These are phyloP conservation scores for Nomada fabriciana DNA, from an alignment of 2,888 invertebrate genomes.

Conservation along the genomic window DNA sequence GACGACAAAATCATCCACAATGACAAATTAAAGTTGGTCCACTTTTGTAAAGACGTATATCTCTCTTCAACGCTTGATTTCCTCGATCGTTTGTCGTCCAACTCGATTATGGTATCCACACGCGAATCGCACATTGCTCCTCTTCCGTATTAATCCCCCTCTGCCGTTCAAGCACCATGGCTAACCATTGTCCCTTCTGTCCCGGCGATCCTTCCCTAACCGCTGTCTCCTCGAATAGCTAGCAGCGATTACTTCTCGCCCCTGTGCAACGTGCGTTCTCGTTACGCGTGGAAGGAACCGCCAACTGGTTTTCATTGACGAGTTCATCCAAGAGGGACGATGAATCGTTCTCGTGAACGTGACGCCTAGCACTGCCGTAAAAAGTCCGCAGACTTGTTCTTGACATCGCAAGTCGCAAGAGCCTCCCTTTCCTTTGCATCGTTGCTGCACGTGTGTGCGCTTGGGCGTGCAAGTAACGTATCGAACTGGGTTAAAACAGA, in stretches of 20 bases:
- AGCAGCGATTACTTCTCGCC: background rate
- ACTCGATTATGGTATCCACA: too few relatives aligned
- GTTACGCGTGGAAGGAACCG: slow-evolving; percentile 29
- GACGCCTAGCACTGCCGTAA: slow-evolving; percentile 27
- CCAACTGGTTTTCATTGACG: slow-evolving; percentile 54
- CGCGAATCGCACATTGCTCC: too few relatives aligned
- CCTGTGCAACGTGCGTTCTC: slow-evolving; percentile 36
- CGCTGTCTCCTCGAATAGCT: background rate
- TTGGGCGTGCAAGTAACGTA: background rate
- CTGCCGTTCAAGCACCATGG: too few relatives aligned
- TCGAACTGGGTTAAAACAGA: too few relatives aligned
- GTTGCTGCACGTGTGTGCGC: background rate
- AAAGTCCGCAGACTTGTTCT: background rate
- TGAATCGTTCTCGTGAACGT: slow-evolving; percentile 17
- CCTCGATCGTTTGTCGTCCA: too few relatives aligned
- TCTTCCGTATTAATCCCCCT: too few relatives aligned
- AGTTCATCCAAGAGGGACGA: background rate
- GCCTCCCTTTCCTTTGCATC: background rate
- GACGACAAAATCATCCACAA: too few relatives aligned
- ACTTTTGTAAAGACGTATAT: too few relatives aligned
- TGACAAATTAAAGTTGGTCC: too few relatives aligned
- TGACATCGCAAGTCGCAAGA: too few relatives aligned
- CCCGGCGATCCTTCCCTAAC: background rate
- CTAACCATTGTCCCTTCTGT: too few relatives aligned
- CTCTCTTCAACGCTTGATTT: too few relatives aligned